Base-by-base conservation (phyloP, 2,888 invertebrate genomes). In the Caenorhabditis wallacei region DNA sequence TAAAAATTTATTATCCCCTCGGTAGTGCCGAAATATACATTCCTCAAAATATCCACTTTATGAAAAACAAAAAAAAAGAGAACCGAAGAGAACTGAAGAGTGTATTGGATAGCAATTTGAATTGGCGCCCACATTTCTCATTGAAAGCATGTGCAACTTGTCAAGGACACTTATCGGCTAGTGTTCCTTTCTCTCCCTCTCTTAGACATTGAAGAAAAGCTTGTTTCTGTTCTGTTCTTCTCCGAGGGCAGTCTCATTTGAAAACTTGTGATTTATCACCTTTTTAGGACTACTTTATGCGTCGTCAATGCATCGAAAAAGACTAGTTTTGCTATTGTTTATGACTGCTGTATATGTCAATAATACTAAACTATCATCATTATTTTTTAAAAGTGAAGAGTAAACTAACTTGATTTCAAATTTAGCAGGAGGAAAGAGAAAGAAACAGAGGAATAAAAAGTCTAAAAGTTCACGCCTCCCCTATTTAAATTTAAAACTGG, bases 241-340 rank as follows among this genome's bases (percentile, higher is more conserved):
- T 30, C 30, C n/a, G 61, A 63, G 26, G 61, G 30, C 48, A 48
- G 48, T 54, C 54, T 30, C 59, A 40, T 26, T 43, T 46, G 37
- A 18, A 68, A 68, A 69, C 76, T 69, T 63, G 78, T 69, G 78
- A 78, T 69, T 78, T 63, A 78, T 78, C 78, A 78, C 78, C 54
- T 56, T 78, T 43, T 69, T 46, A 35, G 48, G 24, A 75, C 66
- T 74, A 74, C 56, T 54, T 46, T 43, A 26, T 56, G 37, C 26
- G 30, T 63, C 72, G 37, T 35, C 20, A 66, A 18, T 16, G 35
- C 1, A 10, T 48, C 1, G 48, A 30, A 24, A n/a, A 13, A 54
- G 53, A 74, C 72, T 64, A 64, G 64, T 74, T 74, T 43, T 5
- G 37, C 20, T 24, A 18, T 51, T 64, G 26, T 66, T 40, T 22